A percentile compares a stretch with the other conserved stretches of the same genome.
Conservation (phyloP, 1,140 invertebrate genomes). For the Lepidotrigona ventralis region DNA sequence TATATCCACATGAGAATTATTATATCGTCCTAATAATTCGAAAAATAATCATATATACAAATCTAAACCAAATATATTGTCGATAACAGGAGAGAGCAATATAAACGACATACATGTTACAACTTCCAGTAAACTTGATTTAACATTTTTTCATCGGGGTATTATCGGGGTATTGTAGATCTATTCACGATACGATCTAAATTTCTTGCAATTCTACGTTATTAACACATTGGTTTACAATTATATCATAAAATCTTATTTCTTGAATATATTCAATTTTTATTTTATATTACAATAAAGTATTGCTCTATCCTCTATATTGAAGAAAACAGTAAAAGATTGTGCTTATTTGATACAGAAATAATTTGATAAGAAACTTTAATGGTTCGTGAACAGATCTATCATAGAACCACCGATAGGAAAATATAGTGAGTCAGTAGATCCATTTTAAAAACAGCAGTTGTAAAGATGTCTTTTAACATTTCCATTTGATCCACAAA, state of each 20-base stretch:
- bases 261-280: background rate
- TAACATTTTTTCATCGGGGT: constrained; percentile 61
- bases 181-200: constrained; percentile 55
- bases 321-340: background rate
- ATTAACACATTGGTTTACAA: background rate
- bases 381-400: constrained; percentile 55
- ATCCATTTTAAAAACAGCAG: constrained; percentile 56
- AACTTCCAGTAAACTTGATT: constrained; percentile 68
- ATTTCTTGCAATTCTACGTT: constrained; percentile 14
- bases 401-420: constrained; percentile 44
- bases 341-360: constrained; percentile 1
- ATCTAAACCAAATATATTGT: background rate
- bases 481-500: constrained; percentile 70
- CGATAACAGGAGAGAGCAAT: constrained; percentile 50
- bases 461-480: constrained; percentile 55
- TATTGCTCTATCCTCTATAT: background rate
- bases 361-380: constrained; percentile 11
- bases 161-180: constrained; percentile 73
- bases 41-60: constrained; percentile 16
- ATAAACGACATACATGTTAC: constrained; percentile 56
- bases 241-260: background rate
- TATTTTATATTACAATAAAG: background rate
- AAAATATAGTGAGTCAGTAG: constrained; percentile 58
- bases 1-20: background rate
- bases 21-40: background rate